Evolutionary conservation across 2,113 vertebrate genomes (phyloP).

Genomic region (Mirza zaza): DNA sequence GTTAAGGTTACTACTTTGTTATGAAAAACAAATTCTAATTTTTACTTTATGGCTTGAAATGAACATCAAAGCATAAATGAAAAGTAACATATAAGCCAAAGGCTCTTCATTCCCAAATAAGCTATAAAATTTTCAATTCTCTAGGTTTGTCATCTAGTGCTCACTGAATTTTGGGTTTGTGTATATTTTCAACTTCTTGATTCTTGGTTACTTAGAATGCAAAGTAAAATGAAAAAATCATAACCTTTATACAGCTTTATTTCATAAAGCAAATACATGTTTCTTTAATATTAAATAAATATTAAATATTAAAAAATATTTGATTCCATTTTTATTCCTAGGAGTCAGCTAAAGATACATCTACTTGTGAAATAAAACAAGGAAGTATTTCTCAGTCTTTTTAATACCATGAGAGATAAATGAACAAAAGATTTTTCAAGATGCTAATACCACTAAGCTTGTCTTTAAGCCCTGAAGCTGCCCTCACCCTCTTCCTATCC

Average conservation of each 20-base stretch:
- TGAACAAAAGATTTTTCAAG: not conserved
- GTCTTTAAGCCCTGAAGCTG: not conserved
- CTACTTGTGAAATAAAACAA: not conserved
- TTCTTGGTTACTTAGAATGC: not conserved
- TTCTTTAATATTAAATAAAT: slow-evolving; percentile 13
- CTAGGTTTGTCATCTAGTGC: not conserved
- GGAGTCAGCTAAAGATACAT: not conserved
- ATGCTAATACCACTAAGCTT: not conserved
- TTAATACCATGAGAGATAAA: slow-evolving; percentile 5
- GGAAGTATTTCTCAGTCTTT: not conserved
- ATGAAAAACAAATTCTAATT: not conserved
- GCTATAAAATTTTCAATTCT: not conserved
- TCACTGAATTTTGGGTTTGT: not conserved
- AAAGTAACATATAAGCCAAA: not conserved
- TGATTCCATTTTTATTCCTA: not conserved
- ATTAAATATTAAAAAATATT: not conserved
- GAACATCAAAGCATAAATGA: not conserved
- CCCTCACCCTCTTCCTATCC: not conserved
- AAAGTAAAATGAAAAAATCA: not conserved
- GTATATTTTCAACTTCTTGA: slow-evolving; percentile 1
- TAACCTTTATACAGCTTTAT: not conserved
- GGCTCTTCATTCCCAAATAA: not conserved
- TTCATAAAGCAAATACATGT: not conserved
- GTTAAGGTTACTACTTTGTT: not conserved
- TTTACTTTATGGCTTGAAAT: slow-evolving; percentile 36